phyloP scores from a whole-genome alignment of 2,888 invertebrate species.

The Drosophila melanosoma region DNA sequence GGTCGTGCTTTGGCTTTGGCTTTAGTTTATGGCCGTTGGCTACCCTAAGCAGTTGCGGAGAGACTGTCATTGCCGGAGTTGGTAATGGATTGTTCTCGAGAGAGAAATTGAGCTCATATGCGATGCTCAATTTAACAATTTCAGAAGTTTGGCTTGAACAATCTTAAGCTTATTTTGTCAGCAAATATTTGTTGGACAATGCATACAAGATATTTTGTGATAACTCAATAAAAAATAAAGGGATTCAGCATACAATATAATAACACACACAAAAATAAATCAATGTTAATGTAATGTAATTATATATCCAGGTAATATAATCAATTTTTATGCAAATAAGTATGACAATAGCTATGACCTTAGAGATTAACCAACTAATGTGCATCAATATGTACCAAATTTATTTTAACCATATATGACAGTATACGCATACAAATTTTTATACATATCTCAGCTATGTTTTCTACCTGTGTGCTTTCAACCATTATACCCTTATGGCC shows the following conservation, averaged over 20 bases:
- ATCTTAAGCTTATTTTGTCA: not conserved
- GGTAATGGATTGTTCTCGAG: constrained; percentile 30
- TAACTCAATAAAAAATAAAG: not conserved
- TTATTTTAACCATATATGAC: not conserved
- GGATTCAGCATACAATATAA: not conserved
- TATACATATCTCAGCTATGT: not conserved
- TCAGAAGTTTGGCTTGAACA: not conserved
- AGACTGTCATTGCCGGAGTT: constrained; percentile 18
- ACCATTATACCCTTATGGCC: not conserved
- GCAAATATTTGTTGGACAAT: not conserved
- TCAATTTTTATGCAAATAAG: not conserved
- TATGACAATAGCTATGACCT: not conserved
- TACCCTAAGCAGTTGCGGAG: constrained; percentile 39
- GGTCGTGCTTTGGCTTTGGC: constrained; percentile 25
- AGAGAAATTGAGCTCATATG: not conserved
- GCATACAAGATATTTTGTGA: not conserved
- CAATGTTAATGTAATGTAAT: too few relatives aligned
- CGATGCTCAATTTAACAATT: not conserved
- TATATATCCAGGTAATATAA: not conserved
- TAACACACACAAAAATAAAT: not conserved
- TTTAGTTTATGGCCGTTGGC: constrained; percentile 23
- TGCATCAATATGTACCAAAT: not conserved
- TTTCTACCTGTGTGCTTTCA: not conserved
- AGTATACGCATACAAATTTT: not conserved
- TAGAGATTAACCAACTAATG: not conserved